Conservation (phyloP, 2,888 invertebrate genomes). For the Hymenopus coronatus region DNA sequence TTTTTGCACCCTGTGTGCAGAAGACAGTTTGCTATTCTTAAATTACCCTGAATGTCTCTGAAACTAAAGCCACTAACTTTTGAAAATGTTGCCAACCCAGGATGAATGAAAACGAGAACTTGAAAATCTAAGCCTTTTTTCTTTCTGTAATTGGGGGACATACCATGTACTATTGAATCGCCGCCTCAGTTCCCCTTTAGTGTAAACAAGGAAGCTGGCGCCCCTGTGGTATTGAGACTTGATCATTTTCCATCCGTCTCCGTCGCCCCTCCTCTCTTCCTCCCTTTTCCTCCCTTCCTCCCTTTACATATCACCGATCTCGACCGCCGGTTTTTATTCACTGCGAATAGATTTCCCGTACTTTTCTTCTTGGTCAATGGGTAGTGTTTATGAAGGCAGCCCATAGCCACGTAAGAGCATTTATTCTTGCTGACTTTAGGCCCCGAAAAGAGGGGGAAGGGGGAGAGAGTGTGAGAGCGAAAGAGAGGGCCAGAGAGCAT, state of each 20-base stretch:
- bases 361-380: slow-evolving; percentile 33
- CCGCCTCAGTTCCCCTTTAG: not conserved
- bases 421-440: slow-evolving; percentile 31
- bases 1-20: too few relatives aligned
- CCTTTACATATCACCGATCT: not conserved
- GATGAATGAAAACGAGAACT: too few relatives aligned
- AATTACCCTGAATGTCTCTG: too few relatives aligned
- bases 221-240: slow-evolving; percentile 9
- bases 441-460: not conserved
- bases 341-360: slow-evolving; percentile 14
- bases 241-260: slow-evolving; percentile 32
- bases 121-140: too few relatives aligned
- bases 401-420: slow-evolving; percentile 11
- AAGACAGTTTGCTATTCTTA: too few relatives aligned
- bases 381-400: slow-evolving; percentile 31
- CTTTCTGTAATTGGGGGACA: not conserved
- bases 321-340: slow-evolving; percentile 2
- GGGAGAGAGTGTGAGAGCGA: slow-evolving; percentile 12
- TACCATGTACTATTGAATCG: not conserved
- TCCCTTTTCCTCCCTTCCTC: slow-evolving; percentile 24
- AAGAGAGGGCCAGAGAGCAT: slow-evolving; percentile 35
- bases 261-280: slow-evolving; percentile 29
- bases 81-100: too few relatives aligned
- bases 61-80: too few relatives aligned
- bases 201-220: not conserved